phyloP scores from a whole-genome alignment of 1,140 invertebrate genomes.

The Hylaeus anthracinus region DNA sequence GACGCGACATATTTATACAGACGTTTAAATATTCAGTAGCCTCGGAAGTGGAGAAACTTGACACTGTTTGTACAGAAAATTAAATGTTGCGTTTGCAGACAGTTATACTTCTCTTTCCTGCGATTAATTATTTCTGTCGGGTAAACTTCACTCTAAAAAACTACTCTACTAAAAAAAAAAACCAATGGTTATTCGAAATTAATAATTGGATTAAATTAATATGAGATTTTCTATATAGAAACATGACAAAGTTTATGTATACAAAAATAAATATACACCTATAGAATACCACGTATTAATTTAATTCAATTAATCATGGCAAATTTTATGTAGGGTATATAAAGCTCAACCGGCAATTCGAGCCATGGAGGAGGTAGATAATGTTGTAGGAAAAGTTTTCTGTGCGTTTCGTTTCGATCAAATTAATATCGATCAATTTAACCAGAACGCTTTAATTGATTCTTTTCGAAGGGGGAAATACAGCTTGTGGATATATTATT shows the following conservation, averaged over 20 bases:
- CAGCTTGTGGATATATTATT: constrained; percentile 36
- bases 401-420: not conserved
- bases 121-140: constrained; percentile 25
- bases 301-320: no score
- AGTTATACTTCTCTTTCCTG: not conserved
- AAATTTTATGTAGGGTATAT: no score
- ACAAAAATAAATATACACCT: no score
- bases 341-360: no score
- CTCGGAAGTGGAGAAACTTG: constrained; percentile 9
- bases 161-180: no score
- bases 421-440: constrained; percentile 36
- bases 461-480: constrained; percentile 16
- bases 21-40: constrained; percentile 33
- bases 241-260: no score
- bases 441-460: constrained; percentile 31
- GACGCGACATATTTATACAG: constrained; percentile 34
- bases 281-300: no score
- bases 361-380: not conserved
- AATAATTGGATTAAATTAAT: not conserved
- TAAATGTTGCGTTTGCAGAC: constrained; percentile 22
- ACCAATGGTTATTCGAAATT: not conserved
- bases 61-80: constrained; percentile 26
- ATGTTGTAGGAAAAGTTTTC: not conserved
- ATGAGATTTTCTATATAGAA: no score
- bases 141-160: constrained; percentile 18